Percentiles rank a stretch among this genome's conserved stretches.
phyloP scores from a whole-genome alignment of 37 sponge, comb jelly and placozoan genomes.

The Eunapius fragilis region DNA sequence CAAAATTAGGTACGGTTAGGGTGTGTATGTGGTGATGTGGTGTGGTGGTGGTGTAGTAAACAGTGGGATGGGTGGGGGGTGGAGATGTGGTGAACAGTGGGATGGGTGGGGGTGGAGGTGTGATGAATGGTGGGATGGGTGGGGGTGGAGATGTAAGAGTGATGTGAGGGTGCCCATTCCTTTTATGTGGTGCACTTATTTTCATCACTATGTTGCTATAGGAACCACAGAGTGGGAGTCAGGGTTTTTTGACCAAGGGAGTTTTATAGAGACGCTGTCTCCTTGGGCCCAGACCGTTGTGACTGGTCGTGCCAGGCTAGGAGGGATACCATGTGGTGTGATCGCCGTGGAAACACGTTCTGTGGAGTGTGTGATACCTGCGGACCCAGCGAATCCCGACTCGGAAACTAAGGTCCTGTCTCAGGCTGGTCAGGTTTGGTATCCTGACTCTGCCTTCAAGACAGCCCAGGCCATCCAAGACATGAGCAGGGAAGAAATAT shows the following conservation, averaged over 20 bases:
- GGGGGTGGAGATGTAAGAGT: too few relatives aligned
- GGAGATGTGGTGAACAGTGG: not conserved
- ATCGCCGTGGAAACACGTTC: slow-evolving; percentile 96
- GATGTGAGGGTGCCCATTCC: too few relatives aligned
- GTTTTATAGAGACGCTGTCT: slow-evolving; percentile 85
- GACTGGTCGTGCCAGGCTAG: slow-evolving; percentile 93
- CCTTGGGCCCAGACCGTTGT: slow-evolving; percentile 98
- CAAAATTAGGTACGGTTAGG: slow-evolving; percentile 28
- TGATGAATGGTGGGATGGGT: too few relatives aligned
- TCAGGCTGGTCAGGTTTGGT: slow-evolving; percentile 99
- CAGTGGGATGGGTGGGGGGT: not conserved
- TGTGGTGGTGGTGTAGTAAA: not conserved
- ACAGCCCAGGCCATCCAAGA: slow-evolving; percentile 97
- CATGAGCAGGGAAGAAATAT: slow-evolving; percentile 89
- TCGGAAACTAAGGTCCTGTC: slow-evolving; percentile 84
- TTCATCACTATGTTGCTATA: slow-evolving; percentile 1
- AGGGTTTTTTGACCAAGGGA: slow-evolving; percentile 94
- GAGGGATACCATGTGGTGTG: slow-evolving; percentile 97
- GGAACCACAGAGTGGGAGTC: slow-evolving; percentile 67
- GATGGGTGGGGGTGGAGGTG: too few relatives aligned
- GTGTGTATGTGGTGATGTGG: not conserved
- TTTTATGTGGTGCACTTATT: too few relatives aligned
- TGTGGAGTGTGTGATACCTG: slow-evolving; percentile 85
- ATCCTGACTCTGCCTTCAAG: slow-evolving; percentile 98
- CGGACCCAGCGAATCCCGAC: slow-evolving; percentile 96